phyloP scores from a whole-genome alignment of 2,113 vertebrate species.

The Tragelaphus buxtoni region DNA sequence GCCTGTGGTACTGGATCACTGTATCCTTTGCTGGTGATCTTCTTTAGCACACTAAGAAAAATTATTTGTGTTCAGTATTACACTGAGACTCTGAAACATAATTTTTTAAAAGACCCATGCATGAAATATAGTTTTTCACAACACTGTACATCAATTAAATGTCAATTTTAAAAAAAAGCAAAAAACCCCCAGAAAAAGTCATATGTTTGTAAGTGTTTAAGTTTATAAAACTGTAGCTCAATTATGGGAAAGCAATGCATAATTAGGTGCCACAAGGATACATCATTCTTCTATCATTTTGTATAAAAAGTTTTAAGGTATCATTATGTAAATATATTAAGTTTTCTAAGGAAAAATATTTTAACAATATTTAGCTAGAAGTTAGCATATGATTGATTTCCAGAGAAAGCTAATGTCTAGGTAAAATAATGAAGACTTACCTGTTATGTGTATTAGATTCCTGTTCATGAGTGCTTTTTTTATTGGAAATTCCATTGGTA shows the following conservation, averaged over 20 bases:
- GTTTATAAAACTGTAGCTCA: slow-evolving; percentile 30
- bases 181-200: neutral
- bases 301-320: neutral
- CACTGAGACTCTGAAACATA: slow-evolving; percentile 18
- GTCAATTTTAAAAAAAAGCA: neutral
- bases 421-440: slow-evolving; percentile 68
- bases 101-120: neutral
- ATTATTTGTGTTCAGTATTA: slow-evolving; percentile 54
- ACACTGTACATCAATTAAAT: neutral
- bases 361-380: neutral
- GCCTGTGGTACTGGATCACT: slow-evolving; percentile 78
- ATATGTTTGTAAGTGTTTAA: neutral
- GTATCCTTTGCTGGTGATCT: slow-evolving; percentile 77
- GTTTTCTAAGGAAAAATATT: neutral
- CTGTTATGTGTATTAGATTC: slow-evolving; percentile 72
- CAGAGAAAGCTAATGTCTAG: slow-evolving; percentile 18
- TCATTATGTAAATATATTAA: neutral
- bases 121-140: neutral
- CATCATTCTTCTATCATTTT: neutral
- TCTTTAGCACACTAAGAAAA: slow-evolving; percentile 84
- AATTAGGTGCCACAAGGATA: neutral
- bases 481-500: slow-evolving; percentile 75
- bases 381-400: neutral
- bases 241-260: slow-evolving; percentile 33
- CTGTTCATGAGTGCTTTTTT: slow-evolving; percentile 76